Evolutionary conservation across 2,113 vertebrate genomes (phyloP).

Genomic region (Trachemys scripta): DNA sequence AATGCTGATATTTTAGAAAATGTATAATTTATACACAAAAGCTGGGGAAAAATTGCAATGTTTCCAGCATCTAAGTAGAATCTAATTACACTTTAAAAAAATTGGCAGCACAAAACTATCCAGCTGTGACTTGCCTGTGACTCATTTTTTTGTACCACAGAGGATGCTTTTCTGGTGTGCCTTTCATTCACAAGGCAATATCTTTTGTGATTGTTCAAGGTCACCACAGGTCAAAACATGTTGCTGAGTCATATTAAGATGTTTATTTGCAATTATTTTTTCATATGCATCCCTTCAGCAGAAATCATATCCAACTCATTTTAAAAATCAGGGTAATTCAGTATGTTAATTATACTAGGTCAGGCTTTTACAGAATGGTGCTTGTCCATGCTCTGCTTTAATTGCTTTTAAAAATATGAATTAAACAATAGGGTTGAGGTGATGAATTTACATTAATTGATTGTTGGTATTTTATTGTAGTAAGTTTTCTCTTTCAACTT

Average conservation of each 20-base stretch:
- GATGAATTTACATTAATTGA: conserved; percentile 30
- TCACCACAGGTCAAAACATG: background rate
- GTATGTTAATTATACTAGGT: background rate
- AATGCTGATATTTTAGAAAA: conserved; percentile 71
- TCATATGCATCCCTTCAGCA: background rate
- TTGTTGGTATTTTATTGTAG: conserved; percentile 14
- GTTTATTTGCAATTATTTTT: background rate
- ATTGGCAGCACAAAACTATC: conserved; percentile 38
- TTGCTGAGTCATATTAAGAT: background rate
- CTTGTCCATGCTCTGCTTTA: conserved; percentile 11
- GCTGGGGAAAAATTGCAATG: conserved; percentile 32
- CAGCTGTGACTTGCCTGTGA: conserved; percentile 53
- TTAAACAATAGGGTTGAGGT: conserved; percentile 38
- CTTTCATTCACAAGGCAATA: conserved; percentile 4
- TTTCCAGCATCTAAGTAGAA: conserved; percentile 61
- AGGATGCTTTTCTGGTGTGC: background rate
- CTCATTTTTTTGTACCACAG: conserved; percentile 44
- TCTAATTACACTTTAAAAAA: conserved; percentile 60
- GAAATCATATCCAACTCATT: background rate
- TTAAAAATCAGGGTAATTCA: background rate
- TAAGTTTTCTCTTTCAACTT: conserved; percentile 17
- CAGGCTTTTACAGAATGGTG: background rate
- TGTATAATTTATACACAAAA: conserved; percentile 72
- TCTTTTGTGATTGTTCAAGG: background rate
- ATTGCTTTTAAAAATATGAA: conserved; percentile 9